These are phyloP conservation scores for Drosophila parthenogenetica DNA, from an alignment of 2,888 invertebrate genomes.

Conservation along the genomic window DNA sequence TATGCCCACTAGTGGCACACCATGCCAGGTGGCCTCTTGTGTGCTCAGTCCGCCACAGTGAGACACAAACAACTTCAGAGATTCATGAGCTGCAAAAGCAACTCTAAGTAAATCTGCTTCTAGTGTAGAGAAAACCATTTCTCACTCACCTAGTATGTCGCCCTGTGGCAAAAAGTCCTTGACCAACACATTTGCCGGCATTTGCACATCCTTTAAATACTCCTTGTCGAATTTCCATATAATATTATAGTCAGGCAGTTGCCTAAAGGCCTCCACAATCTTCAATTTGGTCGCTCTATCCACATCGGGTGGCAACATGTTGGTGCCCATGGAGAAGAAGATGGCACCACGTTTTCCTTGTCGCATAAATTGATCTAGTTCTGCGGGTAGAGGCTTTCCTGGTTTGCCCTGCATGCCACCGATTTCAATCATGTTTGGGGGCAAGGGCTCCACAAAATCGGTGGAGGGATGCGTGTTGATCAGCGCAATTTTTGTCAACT, in stretches of 20 bases:
- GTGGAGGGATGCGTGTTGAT: conserved; percentile 78
- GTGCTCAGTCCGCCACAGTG: conserved; percentile 77
- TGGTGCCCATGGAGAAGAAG: conserved; percentile 77
- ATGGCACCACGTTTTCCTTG: conserved; percentile 74
- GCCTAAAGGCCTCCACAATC: conserved; percentile 74
- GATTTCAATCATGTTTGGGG: conserved; percentile 80
- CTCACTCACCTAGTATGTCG: conserved; percentile 59
- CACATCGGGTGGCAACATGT: conserved; percentile 56
- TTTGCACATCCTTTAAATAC: conserved; percentile 41
- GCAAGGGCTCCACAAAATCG: conserved; percentile 72
- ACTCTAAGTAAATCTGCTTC: not conserved
- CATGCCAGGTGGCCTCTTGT: conserved; percentile 74
- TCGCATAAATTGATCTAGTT: conserved; percentile 72
- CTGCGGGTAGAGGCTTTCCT: conserved; percentile 67
- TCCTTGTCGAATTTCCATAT: conserved; percentile 82
- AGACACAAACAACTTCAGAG: conserved; percentile 71
- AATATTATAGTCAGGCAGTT: conserved; percentile 79
- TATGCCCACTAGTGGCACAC: conserved; percentile 78
- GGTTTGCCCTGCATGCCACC: conserved; percentile 80
- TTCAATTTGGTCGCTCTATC: conserved; percentile 34
- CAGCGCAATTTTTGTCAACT: conserved; percentile 62
- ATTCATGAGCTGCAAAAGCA: conserved; percentile 59
- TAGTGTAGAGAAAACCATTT: too few relatives aligned
- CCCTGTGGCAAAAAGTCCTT: conserved; percentile 61
- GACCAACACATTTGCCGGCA: conserved; percentile 56